Percentiles rank a stretch among this genome's conserved stretches.
Evolutionary conservation across 2,113 vertebrate species (phyloP).

Genomic region (Silurus glanis): DNA sequence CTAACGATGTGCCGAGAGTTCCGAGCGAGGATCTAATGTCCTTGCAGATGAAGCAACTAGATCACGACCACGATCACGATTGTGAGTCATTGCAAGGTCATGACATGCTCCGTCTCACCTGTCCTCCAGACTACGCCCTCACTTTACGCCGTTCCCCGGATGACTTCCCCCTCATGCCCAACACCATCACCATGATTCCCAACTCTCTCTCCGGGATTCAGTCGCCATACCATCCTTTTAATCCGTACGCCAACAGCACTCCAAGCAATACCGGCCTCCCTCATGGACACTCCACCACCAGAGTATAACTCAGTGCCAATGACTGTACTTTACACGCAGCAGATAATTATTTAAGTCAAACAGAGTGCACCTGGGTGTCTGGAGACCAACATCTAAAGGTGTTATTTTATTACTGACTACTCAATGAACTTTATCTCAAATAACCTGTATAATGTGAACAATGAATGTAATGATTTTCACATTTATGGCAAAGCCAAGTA

Average conservation of each 20-base stretch:
- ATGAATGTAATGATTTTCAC: conserved; percentile 76
- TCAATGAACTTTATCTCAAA: conserved; percentile 63
- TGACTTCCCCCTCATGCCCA: conserved; percentile 90
- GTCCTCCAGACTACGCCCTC: conserved; percentile 91
- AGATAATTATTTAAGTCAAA: conserved; percentile 31
- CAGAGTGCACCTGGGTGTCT: conserved; percentile 48
- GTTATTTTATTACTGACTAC: conserved; percentile 68
- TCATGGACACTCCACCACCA: conserved; percentile 93
- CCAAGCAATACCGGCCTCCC: conserved; percentile 93
- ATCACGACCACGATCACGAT: conserved; percentile 87
- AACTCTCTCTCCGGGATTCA: conserved; percentile 87
- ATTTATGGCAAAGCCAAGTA: conserved; percentile 69
- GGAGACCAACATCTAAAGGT: conserved; percentile 60
- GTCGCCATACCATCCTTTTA: conserved; percentile 87
- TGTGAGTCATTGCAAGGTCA: conserved; percentile 83
- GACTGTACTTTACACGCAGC: conserved; percentile 20
- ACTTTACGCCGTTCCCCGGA: conserved; percentile 91
- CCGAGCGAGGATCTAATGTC: conserved; percentile 93
- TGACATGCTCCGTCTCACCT: conserved; percentile 87
- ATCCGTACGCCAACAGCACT: conserved; percentile 82
- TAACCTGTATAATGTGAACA: conserved; percentile 88
- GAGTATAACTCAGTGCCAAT: conserved; percentile 82
- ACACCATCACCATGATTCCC: conserved; percentile 93
- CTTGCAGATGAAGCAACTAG: conserved; percentile 91
- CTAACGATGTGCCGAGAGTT: conserved; percentile 84